phyloP scores from a whole-genome alignment of 2,888 invertebrate species.

The Himalopsyche tibetana region DNA sequence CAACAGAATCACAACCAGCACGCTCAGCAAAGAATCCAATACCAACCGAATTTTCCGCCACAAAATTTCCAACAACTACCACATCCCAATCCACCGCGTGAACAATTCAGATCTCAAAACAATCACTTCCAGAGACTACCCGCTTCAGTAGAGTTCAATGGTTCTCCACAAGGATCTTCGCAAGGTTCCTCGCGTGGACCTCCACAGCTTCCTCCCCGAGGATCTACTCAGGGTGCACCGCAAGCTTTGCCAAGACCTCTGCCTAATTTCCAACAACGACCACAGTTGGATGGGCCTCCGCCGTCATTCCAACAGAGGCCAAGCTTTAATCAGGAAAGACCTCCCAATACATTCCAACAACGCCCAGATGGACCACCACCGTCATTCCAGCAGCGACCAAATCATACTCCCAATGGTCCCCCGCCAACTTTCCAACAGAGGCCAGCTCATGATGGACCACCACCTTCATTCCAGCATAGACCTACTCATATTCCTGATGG shows the following conservation, averaged over 20 bases:
- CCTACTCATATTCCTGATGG: slow-evolving; percentile 28
- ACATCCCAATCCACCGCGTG: slow-evolving; percentile 72
- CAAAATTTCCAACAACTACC: slow-evolving; percentile 74
- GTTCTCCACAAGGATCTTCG: slow-evolving; percentile 55
- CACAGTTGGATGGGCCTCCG: slow-evolving; percentile 68
- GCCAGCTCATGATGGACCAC: slow-evolving; percentile 49
- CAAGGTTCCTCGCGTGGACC: slow-evolving; percentile 47
- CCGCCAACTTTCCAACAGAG: slow-evolving; percentile 67
- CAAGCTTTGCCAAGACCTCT: slow-evolving; percentile 62
- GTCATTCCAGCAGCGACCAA: slow-evolving; percentile 60
- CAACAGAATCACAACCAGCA: slow-evolving; percentile 70
- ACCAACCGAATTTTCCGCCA: slow-evolving; percentile 70
- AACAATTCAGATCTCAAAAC: slow-evolving; percentile 72
- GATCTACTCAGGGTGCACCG: slow-evolving; percentile 69
- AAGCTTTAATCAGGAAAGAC: neutral
- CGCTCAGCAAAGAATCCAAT: slow-evolving; percentile 75
- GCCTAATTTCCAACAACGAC: slow-evolving; percentile 68
- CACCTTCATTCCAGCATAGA: slow-evolving; percentile 42
- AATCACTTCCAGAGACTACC: slow-evolving; percentile 60
- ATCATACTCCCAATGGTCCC: slow-evolving; percentile 65
- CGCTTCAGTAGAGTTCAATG: slow-evolving; percentile 61
- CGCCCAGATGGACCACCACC: slow-evolving; percentile 55
- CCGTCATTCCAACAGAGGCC: slow-evolving; percentile 16
- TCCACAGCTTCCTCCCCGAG: slow-evolving; percentile 69
- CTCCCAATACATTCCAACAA: slow-evolving; percentile 38